A percentile compares a stretch with the other conserved stretches of the same genome.
Evolutionary conservation across 1,140 invertebrate genomes (phyloP).

Genomic region (Parapsyche elsis): DNA sequence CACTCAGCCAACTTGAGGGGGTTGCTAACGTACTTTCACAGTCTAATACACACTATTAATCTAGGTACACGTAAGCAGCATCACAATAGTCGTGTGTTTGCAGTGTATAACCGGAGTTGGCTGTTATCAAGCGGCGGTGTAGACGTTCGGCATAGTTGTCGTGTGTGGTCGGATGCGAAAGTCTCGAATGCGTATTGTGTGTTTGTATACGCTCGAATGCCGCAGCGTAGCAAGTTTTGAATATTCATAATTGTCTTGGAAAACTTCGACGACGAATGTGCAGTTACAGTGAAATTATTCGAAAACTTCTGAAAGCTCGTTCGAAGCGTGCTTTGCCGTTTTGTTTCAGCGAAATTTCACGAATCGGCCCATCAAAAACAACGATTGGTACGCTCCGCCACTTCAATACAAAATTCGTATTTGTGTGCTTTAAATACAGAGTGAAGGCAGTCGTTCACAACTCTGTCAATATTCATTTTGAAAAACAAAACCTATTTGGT

Average conservation of each 20-base stretch:
- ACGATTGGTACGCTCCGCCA: background rate
- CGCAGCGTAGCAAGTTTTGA: background rate
- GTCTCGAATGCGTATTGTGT: background rate
- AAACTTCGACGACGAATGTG: slow-evolving; percentile 7
- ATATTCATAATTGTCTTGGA: background rate
- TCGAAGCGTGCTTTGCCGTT: background rate
- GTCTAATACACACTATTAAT: background rate
- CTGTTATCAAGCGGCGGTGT: background rate
- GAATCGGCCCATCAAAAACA: background rate
- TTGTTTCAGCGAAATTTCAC: background rate
- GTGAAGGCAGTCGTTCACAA: too few relatives aligned
- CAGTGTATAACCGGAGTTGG: background rate
- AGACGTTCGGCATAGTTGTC: background rate
- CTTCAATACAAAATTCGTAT: too few relatives aligned
- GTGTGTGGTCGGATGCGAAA: background rate
- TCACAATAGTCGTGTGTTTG: background rate
- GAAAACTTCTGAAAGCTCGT: background rate
- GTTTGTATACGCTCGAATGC: background rate
- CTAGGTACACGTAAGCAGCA: background rate
- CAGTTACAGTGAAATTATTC: slow-evolving; percentile 3
- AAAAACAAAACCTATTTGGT: too few relatives aligned
- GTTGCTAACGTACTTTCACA: background rate
- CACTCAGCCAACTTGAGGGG: background rate
- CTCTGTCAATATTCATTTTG: too few relatives aligned
- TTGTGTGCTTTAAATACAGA: too few relatives aligned